Evolutionary conservation across 2,797 vertebrate species (phyloP).

Genomic region (Notolepis coatsorum): DNA sequence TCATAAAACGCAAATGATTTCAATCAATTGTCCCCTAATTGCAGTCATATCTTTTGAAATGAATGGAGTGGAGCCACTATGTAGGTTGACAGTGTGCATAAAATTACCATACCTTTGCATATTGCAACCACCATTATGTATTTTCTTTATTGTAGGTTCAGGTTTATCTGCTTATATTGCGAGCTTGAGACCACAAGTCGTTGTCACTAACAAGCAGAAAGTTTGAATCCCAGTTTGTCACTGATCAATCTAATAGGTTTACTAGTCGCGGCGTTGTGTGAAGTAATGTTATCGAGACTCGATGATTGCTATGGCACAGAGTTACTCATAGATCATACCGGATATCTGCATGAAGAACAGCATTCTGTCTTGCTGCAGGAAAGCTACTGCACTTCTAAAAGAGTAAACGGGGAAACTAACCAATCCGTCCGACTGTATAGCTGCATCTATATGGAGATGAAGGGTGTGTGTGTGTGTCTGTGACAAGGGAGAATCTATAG

Average conservation of each 20-base stretch:
- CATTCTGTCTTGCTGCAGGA: constrained; percentile 49
- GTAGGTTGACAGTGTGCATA: constrained; percentile 77
- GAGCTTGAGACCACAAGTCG: background rate
- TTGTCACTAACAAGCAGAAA: constrained; percentile 56
- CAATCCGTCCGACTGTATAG: constrained; percentile 46
- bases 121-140: constrained; percentile 61
- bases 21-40: constrained; percentile 80
- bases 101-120: constrained; percentile 79
- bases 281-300: constrained; percentile 30
- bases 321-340: too few relatives aligned
- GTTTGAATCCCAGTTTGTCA: background rate
- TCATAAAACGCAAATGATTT: constrained; percentile 77
- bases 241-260: background rate
- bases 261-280: background rate
- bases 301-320: constrained; percentile 35
- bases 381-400: constrained; percentile 45
- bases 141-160: constrained; percentile 61
- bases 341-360: constrained; percentile 28
- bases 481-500: constrained; percentile 66
- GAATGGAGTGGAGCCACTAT: constrained; percentile 58
- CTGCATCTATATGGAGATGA: too few relatives aligned
- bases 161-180: constrained; percentile 39
- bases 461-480: constrained; percentile 26
- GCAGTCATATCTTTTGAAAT: constrained; percentile 68
- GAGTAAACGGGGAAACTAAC: constrained; percentile 33